Base-by-base conservation (phyloP, 2,113 vertebrate genomes). In the Oreotrochilus melanogaster region DNA sequence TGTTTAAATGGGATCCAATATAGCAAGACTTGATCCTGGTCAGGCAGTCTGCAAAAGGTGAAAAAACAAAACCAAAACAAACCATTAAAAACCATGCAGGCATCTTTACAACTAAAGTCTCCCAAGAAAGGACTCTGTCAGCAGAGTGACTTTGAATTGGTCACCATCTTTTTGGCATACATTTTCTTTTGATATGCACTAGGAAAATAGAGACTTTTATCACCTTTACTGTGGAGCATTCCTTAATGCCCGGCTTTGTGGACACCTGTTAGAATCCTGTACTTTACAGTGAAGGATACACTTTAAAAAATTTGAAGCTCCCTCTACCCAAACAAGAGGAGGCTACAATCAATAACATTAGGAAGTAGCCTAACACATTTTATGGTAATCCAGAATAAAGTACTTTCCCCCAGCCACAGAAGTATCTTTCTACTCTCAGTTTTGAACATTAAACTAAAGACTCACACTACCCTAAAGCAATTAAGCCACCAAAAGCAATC, bases 1-100 rank as follows among this genome's bases (percentile, higher is more conserved):
- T 54, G 21, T 51, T 80, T 87, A 64, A 22, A 30, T 14, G 2
- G 8, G 10, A 71, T 64, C 5, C 28, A 24, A 10, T 2, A 65
- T 1, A 82, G 45, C 42, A 86, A 35, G 15, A 66, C 37, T 37
- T 50, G 6, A 79, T 57, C 37, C n/a, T 43, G 7, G 33, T 37
- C 21, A 69, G 74, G 31, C 7, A 28, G 14, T n/a, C 6, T 3
- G 6, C 1, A 0, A 0, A 0, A n/a, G 71, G 35, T 39, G 12
- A 39, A 39, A 39, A 39, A 39, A 39, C 11, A 39, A 39, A 39
- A 39, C 11, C n/a, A 70, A 50, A 28, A 3, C 14, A 31, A 51
- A 45, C n/a, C 24, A 33, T 5, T 15, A 28, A 14, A 70, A 58
- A n/a, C 14, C 14, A 31, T 42, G 7, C 8, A 66, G 12, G 13